Conservation (phyloP, 2,888 invertebrate species). For the Drosophila subquinaria region DNA sequence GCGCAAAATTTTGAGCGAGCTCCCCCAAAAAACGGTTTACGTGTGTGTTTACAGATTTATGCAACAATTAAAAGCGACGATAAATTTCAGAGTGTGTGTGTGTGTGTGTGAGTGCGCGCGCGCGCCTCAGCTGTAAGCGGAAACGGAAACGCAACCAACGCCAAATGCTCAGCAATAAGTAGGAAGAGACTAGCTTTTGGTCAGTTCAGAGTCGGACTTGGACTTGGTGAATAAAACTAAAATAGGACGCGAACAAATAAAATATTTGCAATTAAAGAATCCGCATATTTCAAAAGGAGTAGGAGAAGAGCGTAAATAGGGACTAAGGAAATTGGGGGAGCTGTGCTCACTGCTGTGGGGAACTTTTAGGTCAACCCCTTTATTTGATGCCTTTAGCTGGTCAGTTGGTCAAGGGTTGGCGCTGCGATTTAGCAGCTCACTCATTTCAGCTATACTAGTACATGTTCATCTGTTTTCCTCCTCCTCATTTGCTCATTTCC, state of each 20-base stretch:
- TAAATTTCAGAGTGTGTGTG: constrained; percentile 16
- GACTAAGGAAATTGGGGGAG: neutral
- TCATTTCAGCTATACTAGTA: constrained; percentile 10
- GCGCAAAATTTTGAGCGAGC: constrained; percentile 62
- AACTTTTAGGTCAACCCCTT: constrained; percentile 48
- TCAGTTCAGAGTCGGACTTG: constrained; percentile 26
- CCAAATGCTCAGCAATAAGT: constrained; percentile 43
- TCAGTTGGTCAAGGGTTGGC: constrained; percentile 65
- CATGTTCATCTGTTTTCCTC: neutral
- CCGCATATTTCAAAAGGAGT: neutral
- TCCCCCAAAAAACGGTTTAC: constrained; percentile 46
- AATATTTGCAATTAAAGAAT: constrained; percentile 16
- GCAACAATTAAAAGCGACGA: constrained; percentile 74
- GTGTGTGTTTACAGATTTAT: constrained; percentile 67
- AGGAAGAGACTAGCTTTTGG: constrained; percentile 34
- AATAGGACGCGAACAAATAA: constrained; percentile 7
- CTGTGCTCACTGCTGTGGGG: constrained; percentile 7
- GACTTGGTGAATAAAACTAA: neutral
- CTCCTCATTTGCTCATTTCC: constrained; percentile 9
- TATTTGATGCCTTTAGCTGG: constrained; percentile 35
- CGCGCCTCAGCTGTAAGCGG: constrained; percentile 49
- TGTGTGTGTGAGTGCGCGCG: constrained; percentile 30
- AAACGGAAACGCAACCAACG: constrained; percentile 63
- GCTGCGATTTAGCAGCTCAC: constrained; percentile 9
- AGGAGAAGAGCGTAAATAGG: neutral